Base-by-base conservation (phyloP, 2,888 invertebrate genomes). In the Calliscelio sp. region DNA sequence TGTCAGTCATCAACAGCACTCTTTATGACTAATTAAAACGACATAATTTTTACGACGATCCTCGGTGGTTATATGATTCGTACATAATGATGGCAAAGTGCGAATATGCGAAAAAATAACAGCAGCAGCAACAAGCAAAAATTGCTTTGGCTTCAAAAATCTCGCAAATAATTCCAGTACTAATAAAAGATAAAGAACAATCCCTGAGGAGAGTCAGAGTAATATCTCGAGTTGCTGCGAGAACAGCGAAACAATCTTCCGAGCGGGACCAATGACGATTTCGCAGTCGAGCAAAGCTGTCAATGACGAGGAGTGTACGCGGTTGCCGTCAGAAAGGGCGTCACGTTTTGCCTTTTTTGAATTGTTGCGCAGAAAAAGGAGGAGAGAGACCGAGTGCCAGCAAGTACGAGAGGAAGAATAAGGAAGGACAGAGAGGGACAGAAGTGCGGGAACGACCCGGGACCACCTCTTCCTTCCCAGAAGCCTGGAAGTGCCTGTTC, bases 401-500 rank as follows among this genome's bases (percentile, higher is more conserved):
- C 3, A 10, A 1, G n/a, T n/a, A 44, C 32, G 22, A 41, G 53
- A 70, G 20, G 24, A 0, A 3, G 16, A 8, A n/a, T 11, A 14
- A 14, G 32, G 22, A 16, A 38, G 20, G n/a, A n/a, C n/a, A 16
- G 32, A 70, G 55, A 70, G 32, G 44, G 65, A 51, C 53, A 24
- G 55, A 57, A 53, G 25, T 53, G 49, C 53, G 59, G 61, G 74
- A 85, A 81, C 63, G 75, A 80, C 71, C 80, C 63, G 71, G 70
- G 68, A 79, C 55, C 71, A 85, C 84, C 84, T 84, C 83, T 85
- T 87, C 78, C 87, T 89, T 90, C 89, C 82, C 87, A 88, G 89
- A 89, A 90, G 87, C 88, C 81, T 89, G 88, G 88, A 89, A 88
- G 86, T 89, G 88, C 88, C 87, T 88, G 87, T 88, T 89, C 89